Evolutionary conservation across 2,797 vertebrate species (phyloP).

Genomic region (Eulemur albifrons): DNA sequence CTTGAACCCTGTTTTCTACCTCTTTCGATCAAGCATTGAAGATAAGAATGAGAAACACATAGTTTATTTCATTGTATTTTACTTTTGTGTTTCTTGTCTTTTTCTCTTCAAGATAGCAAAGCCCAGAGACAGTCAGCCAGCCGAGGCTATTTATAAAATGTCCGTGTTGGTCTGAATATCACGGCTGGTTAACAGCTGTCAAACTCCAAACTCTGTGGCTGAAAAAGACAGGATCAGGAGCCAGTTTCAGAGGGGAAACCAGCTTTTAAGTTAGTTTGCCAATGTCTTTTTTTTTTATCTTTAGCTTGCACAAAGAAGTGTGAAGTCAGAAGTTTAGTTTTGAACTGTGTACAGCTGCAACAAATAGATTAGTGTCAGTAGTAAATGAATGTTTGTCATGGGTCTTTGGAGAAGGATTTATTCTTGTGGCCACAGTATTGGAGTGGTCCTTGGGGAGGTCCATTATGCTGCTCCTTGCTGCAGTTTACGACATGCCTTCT

Average conservation of each 20-base stretch:
- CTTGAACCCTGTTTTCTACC: not conserved
- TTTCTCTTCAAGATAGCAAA: not conserved
- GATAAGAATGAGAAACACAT: not conserved
- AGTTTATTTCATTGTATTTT: not conserved
- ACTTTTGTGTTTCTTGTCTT: not conserved
- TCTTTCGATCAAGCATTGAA: not conserved
- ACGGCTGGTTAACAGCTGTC: not conserved
- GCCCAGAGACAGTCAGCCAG: not conserved
- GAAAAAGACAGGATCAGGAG: not conserved
- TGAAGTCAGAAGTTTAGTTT: not conserved
- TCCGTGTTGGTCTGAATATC: not conserved
- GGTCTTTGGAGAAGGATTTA: conserved; percentile 59
- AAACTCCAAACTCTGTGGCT: not conserved
- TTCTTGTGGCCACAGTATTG: not conserved
- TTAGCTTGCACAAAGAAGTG: not conserved
- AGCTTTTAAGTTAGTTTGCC: not conserved
- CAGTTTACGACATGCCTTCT: not conserved
- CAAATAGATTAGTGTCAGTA: not conserved
- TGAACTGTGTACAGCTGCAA: not conserved
- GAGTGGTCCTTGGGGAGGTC: not conserved
- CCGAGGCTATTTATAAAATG: not conserved
- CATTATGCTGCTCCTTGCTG: not conserved
- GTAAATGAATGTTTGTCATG: not conserved
- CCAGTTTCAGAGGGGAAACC: not conserved
- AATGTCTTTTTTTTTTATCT: not conserved